Evolutionary conservation across 2,113 vertebrate species (phyloP), one percentile per base, ranked within the genome.

Genomic region (Dermatemys mawii): DNA sequence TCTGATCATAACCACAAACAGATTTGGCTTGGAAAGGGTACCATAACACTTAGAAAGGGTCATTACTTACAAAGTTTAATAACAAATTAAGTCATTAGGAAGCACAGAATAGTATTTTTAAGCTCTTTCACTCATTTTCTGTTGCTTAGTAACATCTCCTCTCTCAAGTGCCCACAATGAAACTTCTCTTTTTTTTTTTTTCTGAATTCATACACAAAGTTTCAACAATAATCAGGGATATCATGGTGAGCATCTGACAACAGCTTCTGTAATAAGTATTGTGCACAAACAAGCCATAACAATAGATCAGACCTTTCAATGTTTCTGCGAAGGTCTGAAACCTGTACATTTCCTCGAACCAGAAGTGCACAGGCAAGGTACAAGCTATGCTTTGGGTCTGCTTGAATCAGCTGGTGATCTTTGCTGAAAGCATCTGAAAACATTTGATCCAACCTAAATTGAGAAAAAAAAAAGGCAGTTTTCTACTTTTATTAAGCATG

Each of bases 401-500:
- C 99, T 89, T 87, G 98, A 96, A 99, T 99, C 46, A 99, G 97
- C 83, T 99, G 99, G 96, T 99, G 98, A 88, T 99, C 99, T 98
- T 99, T 99, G 81, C 99, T 99, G 97, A 99, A 99, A 19, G 99
- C 99, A 91, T 99, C 99, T 78, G 98, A 99, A 98, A 99, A 99
- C 99, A 99, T 99, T 96, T 99, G 99, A 97, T 99, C 99, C 98
- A 99, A 93, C 85, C 99, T 99, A 92, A 11, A 93, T 89, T 51
- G 95, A 95, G 81, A 92, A 51, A 78, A 92, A 51, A 78, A 90
- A 89, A 95, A 48, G 6, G 78, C 13, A 78, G 60, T 88, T 87
- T 93, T 1, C 48, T 84, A 51, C n/a, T 95, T 75, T 92, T 54
- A 81, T 4, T 92, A 73, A n/a, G 46, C 27, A 78, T 50, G 70